phyloP scores from a whole-genome alignment of 1,140 invertebrate species.

The Pentalonia nigronervosa region DNA sequence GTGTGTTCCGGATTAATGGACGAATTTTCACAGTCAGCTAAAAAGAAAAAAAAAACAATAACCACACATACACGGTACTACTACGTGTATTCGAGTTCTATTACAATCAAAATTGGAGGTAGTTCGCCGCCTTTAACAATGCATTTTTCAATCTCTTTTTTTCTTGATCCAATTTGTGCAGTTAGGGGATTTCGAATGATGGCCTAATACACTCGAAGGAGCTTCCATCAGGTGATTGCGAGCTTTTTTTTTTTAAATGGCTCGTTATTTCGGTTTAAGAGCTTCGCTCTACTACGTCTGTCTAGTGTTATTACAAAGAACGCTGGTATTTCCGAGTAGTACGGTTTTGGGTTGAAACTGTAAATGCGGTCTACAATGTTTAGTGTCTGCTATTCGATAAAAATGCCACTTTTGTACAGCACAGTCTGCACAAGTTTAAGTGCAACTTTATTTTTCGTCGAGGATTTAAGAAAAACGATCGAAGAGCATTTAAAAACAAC shows the following conservation, averaged over 20 bases:
- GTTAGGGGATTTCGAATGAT: conserved; percentile 36
- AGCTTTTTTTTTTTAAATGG: conserved; percentile 19
- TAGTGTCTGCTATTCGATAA: background rate
- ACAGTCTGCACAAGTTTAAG: background rate
- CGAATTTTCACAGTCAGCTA: background rate
- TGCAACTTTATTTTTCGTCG: background rate
- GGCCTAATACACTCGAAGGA: conserved; percentile 27
- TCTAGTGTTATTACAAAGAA: conserved; percentile 45
- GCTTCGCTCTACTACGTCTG: background rate
- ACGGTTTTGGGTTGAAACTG: background rate
- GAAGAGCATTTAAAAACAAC: background rate
- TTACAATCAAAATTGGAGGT: conserved; percentile 45
- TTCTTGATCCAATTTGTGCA: conserved; percentile 35
- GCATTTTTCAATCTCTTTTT: background rate
- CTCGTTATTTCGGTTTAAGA: conserved; percentile 47
- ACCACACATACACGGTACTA: too few relatives aligned
- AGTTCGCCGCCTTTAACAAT: conserved; percentile 9
- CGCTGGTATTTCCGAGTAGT: background rate
- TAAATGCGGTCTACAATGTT: conserved; percentile 19
- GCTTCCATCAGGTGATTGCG: background rate
- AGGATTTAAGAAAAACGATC: background rate
- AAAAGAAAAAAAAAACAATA: background rate
- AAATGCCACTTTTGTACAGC: background rate
- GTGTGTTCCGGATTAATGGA: background rate
- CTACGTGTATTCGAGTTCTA: background rate